Base-by-base conservation (phyloP, 2,113 vertebrate species). In the Misgurnus anguillicaudatus region DNA sequence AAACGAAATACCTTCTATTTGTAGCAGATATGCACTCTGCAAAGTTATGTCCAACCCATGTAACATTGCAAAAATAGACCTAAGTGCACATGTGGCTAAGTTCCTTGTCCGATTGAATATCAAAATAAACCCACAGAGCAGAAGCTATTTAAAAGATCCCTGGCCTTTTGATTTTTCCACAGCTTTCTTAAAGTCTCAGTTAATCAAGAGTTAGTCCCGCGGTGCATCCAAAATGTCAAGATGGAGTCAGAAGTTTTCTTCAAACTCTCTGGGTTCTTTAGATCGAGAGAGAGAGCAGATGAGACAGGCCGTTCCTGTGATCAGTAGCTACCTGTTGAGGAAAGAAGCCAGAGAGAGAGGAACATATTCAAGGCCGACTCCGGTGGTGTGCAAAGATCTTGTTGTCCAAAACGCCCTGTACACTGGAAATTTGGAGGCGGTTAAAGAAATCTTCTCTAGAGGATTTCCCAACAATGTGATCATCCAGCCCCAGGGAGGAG, bases 371-470 rank as follows among this genome's bases (percentile, higher is more conserved):
- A 48, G 82, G 48, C 55, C 80, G 17, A 16, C 13, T 85, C 0
- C 87, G 0, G 19, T 91, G 14, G 36, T 95, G 41, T 98, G 97
- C 86, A 89, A 65, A 0, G 97, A 99, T 65, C 88, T 98, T 86
- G 91, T 96, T 41, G 60, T 98, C 10, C 95, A 98, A 83, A 97
- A 97, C 0, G 95, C 96, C 0, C 87, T 98, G 3, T 98, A 96
- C 87, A 94, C 93, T 0, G 96, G 97, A 48, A 85, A 98, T 88
- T 81, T 94, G 86, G 90, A 86, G 7, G 88, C 92, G 10, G 19
- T 98, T 71, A 92, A 83, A 82, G 90, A 84, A 4, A 88, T 94
- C 19, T 96, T 98, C 80, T 90, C 94, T 0, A 86, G 75, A 9
- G 85, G 87, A 0, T 66, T 92, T 17, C 89, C 89, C 3, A 14